Evolutionary conservation across 1,140 invertebrate genomes (phyloP).

Genomic region (Drosophila fuyamai): DNA sequence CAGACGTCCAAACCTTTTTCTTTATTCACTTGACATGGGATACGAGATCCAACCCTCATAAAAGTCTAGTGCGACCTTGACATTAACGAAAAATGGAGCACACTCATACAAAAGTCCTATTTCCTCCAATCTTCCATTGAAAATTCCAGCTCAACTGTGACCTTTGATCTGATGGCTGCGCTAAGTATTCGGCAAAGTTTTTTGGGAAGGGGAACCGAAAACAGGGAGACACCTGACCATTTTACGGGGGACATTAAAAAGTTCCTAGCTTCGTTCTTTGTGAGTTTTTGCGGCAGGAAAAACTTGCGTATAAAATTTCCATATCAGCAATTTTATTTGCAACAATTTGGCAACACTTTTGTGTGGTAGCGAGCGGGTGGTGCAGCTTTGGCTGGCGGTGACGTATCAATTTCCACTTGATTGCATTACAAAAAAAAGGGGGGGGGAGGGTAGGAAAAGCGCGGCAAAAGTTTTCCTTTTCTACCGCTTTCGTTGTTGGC

Average conservation of each 20-base stretch:
- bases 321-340: slow-evolving; percentile 82
- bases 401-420: slow-evolving; percentile 82
- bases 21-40: no score
- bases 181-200: background rate
- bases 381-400: slow-evolving; percentile 56
- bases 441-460: slow-evolving; percentile 5
- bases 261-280: slow-evolving; percentile 9
- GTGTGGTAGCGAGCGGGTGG: slow-evolving; percentile 6
- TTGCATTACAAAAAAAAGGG: slow-evolving; percentile 68
- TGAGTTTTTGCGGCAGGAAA: slow-evolving; percentile 31
- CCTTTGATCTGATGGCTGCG: background rate
- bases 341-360: slow-evolving; percentile 81
- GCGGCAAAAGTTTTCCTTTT: slow-evolving; percentile 50
- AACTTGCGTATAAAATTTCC: slow-evolving; percentile 76
- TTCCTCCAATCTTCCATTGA: background rate
- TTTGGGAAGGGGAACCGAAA: no score
- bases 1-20: background rate
- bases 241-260: background rate
- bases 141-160: background rate
- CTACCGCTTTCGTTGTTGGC: slow-evolving; percentile 28
- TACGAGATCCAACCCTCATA: no score
- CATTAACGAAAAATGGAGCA: slow-evolving; percentile 10
- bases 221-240: background rate
- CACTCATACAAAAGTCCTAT: no score
- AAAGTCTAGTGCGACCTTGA: slow-evolving; percentile 12